Evolutionary conservation across 2,888 invertebrate species (phyloP).

Genomic region (Leptopterna dolabrata): DNA sequence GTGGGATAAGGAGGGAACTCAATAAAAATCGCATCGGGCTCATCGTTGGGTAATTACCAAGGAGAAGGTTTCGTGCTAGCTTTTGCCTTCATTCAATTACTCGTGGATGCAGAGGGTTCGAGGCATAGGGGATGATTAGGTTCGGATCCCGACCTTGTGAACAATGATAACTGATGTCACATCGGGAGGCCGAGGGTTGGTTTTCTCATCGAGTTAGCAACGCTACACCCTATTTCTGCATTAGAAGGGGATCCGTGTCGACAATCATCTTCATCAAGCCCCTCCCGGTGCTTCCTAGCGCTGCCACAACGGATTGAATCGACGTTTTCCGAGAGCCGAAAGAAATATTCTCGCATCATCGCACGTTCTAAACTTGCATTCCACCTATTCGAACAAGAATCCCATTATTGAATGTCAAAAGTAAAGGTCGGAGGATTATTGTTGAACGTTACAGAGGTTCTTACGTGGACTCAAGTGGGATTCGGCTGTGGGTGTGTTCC

Average conservation of each 20-base stretch:
- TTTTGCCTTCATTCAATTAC: conserved; percentile 11
- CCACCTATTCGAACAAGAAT: too few relatives aligned
- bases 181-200: conserved; percentile 15
- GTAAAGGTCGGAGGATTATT: too few relatives aligned
- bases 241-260: conserved; percentile 32
- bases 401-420: too few relatives aligned
- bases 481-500: too few relatives aligned
- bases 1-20: too few relatives aligned
- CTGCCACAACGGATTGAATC: background rate
- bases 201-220: conserved; percentile 53
- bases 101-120: background rate
- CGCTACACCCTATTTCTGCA: conserved; percentile 50
- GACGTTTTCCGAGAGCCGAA: background rate
- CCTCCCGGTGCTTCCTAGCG: background rate
- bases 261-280: conserved; percentile 33
- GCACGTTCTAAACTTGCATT: too few relatives aligned
- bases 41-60: background rate
- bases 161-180: conserved; percentile 55
- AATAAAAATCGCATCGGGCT: background rate
- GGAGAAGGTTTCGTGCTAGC: background rate
- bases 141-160: conserved; percentile 38
- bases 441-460: too few relatives aligned
- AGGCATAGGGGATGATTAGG: conserved; percentile 45
- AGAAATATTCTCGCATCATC: background rate
- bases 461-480: too few relatives aligned